A percentile compares a stretch with the other conserved stretches of the same genome.
Evolutionary conservation across 2,888 invertebrate genomes (phyloP).

Genomic region (Pristionchus arcanus): DNA sequence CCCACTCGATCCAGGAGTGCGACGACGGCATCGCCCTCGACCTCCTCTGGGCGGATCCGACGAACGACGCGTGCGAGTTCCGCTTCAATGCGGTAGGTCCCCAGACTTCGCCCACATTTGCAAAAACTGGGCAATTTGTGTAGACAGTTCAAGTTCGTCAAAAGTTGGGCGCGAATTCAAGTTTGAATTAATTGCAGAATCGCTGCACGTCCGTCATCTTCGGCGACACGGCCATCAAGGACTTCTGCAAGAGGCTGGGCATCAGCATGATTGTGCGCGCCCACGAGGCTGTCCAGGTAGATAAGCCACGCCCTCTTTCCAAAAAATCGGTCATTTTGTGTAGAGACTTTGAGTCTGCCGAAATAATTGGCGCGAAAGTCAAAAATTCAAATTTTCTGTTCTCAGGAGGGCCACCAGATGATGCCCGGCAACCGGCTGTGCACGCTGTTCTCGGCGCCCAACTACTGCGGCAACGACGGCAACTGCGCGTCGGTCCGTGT

Average conservation of each 20-base stretch:
- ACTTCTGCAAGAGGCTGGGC: constrained; percentile 63
- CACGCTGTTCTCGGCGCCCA: constrained; percentile 77
- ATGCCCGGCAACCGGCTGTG: constrained; percentile 64
- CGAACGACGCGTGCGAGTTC: constrained; percentile 56
- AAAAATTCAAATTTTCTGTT: background rate
- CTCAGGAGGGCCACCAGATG: constrained; percentile 66
- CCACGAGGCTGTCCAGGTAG: constrained; percentile 70
- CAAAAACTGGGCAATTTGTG: background rate
- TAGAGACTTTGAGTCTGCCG: background rate
- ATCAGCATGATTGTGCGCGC: constrained; percentile 72
- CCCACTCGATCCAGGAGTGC: constrained; percentile 64
- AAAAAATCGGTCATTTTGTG: background rate
- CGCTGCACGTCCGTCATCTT: constrained; percentile 68
- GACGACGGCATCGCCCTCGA: constrained; percentile 67
- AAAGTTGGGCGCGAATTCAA: background rate
- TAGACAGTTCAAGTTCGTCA: background rate
- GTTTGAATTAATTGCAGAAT: constrained; percentile 33
- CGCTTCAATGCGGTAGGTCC: constrained; percentile 55
- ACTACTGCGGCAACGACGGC: constrained; percentile 73
- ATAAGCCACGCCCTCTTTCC: background rate
- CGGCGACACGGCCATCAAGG: constrained; percentile 63
- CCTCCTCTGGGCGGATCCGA: constrained; percentile 74
- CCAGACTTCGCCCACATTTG: background rate
- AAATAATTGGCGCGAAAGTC: background rate
- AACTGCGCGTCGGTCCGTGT: constrained; percentile 70